phyloP scores from a whole-genome alignment of 1,140 invertebrate species.

The Nixonia krombeini region DNA sequence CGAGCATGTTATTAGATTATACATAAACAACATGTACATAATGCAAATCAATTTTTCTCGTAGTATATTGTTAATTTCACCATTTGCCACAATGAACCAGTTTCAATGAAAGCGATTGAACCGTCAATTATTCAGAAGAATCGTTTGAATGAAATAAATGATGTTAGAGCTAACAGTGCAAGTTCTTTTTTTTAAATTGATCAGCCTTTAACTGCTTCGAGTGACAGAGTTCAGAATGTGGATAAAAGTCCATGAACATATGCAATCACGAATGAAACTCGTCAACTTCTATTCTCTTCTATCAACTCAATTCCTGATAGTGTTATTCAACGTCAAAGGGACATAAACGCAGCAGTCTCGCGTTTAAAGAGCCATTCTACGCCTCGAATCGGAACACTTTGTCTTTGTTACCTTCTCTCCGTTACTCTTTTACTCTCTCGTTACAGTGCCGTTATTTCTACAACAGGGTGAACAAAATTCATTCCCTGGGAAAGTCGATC shows the following conservation, averaged over 20 bases:
- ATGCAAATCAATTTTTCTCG: constrained; percentile 1
- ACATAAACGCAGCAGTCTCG: constrained; percentile 29
- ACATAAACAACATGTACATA: constrained; percentile 16
- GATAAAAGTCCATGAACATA: constrained; percentile 22
- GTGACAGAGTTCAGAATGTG: neutral
- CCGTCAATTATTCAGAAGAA: too few species aligned
- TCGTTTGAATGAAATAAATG: too few species aligned
- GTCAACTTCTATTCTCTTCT: constrained; percentile 9
- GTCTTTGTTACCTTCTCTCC: constrained; percentile 7
- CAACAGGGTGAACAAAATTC: constrained; percentile 5
- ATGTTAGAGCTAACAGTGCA: too few species aligned
- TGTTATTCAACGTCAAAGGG: constrained; percentile 47
- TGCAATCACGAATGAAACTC: constrained; percentile 4
- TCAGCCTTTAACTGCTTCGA: too few species aligned
- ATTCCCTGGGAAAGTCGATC: constrained; percentile 4
- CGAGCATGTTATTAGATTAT: constrained; percentile 13
- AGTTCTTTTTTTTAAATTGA: too few species aligned
- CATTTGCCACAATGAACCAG: too few species aligned
- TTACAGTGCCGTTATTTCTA: constrained; percentile 5
- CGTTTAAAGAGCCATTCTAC: neutral
- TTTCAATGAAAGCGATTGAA: too few species aligned
- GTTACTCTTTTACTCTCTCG: constrained; percentile 2
- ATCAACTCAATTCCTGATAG: constrained; percentile 42
- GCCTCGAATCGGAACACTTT: neutral
- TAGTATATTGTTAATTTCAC: too few species aligned